A percentile compares a stretch with the other conserved stretches of the same genome.
Conservation (phyloP, 2,888 invertebrate genomes). For the Ichneumoninae sp. region DNA sequence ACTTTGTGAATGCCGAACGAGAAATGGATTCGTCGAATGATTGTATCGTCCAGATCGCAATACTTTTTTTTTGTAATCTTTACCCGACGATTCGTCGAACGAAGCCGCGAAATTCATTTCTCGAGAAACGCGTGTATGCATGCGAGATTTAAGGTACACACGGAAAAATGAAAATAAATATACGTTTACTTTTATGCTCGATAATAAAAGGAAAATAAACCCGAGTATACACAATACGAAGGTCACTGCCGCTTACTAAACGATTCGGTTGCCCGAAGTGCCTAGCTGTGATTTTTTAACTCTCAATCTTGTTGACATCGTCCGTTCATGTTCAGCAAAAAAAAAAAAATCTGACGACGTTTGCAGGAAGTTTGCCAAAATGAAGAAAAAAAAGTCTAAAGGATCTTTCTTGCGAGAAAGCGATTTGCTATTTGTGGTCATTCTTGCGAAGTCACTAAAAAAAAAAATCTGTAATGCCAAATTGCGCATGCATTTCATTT, state of each 20-base stretch:
- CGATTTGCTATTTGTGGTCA: conserved; percentile 18
- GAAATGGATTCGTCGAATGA: background rate
- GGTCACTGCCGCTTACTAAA: conserved; percentile 62
- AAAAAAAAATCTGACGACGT: conserved; percentile 16
- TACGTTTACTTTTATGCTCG: conserved; percentile 54
- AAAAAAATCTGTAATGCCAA: conserved; percentile 60
- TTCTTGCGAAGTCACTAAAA: conserved; percentile 21
- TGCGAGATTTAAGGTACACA: background rate
- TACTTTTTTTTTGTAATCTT: background rate
- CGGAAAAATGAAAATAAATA: conserved; percentile 18
- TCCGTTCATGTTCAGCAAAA: conserved; percentile 22
- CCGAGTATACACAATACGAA: conserved; percentile 31
- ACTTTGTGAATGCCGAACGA: no score
- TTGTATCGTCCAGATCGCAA: background rate
- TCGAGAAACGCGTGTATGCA: background rate
- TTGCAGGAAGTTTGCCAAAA: conserved; percentile 36
- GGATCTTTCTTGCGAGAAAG: conserved; percentile 16
- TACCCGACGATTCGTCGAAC: background rate
- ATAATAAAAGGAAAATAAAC: conserved; percentile 18
- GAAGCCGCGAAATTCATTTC: background rate
- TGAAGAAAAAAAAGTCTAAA: conserved; percentile 9
- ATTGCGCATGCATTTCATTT: conserved; percentile 58
- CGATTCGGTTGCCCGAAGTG: conserved; percentile 60
- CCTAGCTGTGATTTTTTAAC: conserved; percentile 58
- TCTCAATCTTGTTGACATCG: background rate